Evolutionary conservation across 2,113 vertebrate species (phyloP).

Genomic region (Sander lucioperca): DNA sequence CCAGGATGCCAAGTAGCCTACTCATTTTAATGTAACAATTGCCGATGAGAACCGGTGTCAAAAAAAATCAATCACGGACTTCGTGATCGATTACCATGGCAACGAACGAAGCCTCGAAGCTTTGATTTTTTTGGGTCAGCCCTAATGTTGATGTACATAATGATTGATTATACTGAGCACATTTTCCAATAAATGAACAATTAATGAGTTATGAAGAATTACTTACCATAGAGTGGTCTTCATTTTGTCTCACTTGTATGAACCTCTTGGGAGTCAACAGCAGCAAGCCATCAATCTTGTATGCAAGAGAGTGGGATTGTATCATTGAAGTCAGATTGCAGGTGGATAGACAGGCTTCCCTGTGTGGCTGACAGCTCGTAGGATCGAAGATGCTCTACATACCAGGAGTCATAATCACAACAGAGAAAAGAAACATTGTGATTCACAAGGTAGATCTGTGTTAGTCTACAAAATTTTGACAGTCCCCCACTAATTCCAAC

Average conservation of each 20-base stretch:
- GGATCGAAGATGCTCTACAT: slow-evolving; percentile 42
- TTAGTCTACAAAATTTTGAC: neutral
- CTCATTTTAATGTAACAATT: too few species aligned
- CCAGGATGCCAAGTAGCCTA: too few species aligned
- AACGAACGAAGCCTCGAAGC: too few species aligned
- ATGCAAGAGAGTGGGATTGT: slow-evolving; percentile 35
- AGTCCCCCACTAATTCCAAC: neutral
- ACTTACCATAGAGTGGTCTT: neutral
- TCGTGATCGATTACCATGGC: too few species aligned
- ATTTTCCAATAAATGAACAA: neutral
- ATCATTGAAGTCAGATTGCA: slow-evolving; percentile 20
- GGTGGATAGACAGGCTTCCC: slow-evolving; percentile 18
- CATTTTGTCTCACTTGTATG: slow-evolving; percentile 32
- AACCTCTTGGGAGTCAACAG: slow-evolving; percentile 52
- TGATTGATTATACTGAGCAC: too few species aligned
- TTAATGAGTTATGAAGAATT: neutral
- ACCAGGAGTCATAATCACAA: slow-evolving; percentile 44
- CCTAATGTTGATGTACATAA: too few species aligned
- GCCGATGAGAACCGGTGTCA: too few species aligned
- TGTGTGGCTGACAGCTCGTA: slow-evolving; percentile 30
- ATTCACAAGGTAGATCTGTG: slow-evolving; percentile 26
- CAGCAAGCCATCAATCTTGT: slow-evolving; percentile 19
- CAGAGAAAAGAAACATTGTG: slow-evolving; percentile 39
- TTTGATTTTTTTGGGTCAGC: too few species aligned
- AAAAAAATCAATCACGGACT: too few species aligned